Conservation (phyloP, 2,797 vertebrate genomes). For the Hyperoplus lanceolatus region DNA sequence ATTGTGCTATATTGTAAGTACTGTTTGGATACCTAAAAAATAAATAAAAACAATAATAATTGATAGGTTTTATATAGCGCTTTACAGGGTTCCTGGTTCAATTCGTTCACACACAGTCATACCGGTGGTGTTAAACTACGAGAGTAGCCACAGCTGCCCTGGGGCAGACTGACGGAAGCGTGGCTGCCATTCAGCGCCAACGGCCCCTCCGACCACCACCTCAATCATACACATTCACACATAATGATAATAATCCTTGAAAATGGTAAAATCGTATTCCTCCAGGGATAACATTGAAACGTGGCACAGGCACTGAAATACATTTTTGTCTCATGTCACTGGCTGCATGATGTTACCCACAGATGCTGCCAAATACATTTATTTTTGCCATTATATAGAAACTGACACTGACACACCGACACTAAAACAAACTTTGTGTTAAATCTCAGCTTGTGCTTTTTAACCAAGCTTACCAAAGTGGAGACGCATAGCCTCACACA, state of each 20-base stretch:
- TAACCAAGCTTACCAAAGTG: neutral
- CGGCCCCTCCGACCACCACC: too few species aligned
- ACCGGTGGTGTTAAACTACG: too few species aligned
- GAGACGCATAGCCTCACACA: neutral
- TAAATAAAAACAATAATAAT: too few species aligned
- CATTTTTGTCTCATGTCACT: conserved; percentile 3
- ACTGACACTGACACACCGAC: neutral
- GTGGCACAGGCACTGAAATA: neutral
- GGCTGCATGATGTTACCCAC: neutral
- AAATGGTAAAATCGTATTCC: neutral
- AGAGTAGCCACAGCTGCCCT: too few species aligned
- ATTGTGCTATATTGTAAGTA: too few species aligned
- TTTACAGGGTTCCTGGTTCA: too few species aligned
- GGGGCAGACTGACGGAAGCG: too few species aligned
- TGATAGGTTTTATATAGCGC: too few species aligned
- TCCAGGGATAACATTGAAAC: conserved; percentile 2
- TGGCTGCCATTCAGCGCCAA: too few species aligned
- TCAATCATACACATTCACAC: too few species aligned
- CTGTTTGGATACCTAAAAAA: neutral
- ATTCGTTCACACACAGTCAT: too few species aligned
- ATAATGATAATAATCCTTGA: too few species aligned
- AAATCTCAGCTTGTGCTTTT: conserved; percentile 13
- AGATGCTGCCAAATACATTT: conserved; percentile 23
- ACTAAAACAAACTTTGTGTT: neutral
- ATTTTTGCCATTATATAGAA: neutral